Conservation (phyloP, 64 coral and sea anemone species). For the Montipora efflorescens region DNA sequence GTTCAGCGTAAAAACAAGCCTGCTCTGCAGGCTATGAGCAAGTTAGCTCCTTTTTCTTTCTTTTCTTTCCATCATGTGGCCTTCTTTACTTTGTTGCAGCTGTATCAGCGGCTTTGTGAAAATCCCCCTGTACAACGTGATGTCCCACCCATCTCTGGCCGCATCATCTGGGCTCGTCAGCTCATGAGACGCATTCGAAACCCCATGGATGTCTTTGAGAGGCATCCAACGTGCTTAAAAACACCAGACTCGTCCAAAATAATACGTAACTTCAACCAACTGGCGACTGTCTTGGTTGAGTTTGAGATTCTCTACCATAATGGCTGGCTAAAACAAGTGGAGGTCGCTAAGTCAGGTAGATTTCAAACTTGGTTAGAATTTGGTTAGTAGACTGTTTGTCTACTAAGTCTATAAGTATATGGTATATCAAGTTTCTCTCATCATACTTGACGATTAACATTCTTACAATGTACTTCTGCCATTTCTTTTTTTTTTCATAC, state of each 20-base stretch:
- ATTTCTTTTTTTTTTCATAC: too few relatives aligned
- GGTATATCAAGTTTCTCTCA: too few relatives aligned
- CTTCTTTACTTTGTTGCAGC: constrained; percentile 20
- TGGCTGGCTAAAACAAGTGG: constrained; percentile 83
- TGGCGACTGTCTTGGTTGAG: constrained; percentile 75
- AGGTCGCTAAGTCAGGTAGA: constrained; percentile 77
- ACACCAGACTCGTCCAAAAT: constrained; percentile 74
- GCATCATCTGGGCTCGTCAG: constrained; percentile 85
- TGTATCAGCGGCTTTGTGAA: constrained; percentile 81
- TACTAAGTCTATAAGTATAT: too few relatives aligned
- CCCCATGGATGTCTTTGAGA: constrained; percentile 86
- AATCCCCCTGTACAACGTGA: constrained; percentile 81
- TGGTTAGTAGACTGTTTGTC: too few relatives aligned
- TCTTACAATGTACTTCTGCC: too few relatives aligned
- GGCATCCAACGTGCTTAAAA: constrained; percentile 72
- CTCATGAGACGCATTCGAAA: constrained; percentile 90
- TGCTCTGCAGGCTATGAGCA: neutral
- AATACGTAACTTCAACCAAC: constrained; percentile 80
- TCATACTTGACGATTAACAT: too few relatives aligned
- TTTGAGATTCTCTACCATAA: constrained; percentile 92
- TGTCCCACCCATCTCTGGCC: constrained; percentile 80
- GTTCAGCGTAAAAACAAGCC: neutral
- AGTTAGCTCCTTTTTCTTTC: too few relatives aligned
- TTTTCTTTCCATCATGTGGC: neutral
- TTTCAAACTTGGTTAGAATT: too few relatives aligned